Conservation (phyloP, 2,113 vertebrate species). For the Pomatorhinus ruficollis region DNA sequence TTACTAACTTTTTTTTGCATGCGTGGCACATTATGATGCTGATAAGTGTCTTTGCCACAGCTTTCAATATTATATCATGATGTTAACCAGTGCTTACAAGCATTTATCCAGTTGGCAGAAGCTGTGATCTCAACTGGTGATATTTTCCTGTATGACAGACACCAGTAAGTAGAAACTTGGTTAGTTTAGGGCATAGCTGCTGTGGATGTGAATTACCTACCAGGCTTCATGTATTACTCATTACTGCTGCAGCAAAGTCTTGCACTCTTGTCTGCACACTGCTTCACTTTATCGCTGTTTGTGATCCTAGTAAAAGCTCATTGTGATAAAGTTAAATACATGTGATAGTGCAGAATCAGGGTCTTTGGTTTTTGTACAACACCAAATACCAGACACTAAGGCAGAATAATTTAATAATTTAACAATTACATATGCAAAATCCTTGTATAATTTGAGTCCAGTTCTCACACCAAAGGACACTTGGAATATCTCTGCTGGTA, state of each 20-base stretch:
- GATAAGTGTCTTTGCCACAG: background rate
- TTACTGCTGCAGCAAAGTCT: background rate
- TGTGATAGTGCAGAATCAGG: background rate
- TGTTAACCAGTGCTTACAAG: background rate
- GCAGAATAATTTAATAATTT: background rate
- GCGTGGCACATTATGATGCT: background rate
- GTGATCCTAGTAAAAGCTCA: background rate
- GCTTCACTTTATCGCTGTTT: background rate
- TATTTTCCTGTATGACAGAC: background rate
- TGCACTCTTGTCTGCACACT: background rate
- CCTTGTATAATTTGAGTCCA: background rate
- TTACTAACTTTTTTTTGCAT: background rate
- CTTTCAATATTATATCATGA: background rate
- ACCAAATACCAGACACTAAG: background rate
- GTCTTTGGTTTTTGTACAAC: background rate
- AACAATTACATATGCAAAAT: background rate
- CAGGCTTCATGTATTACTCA: background rate
- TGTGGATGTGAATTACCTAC: background rate
- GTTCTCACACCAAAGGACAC: background rate
- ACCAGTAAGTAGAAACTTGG: background rate
- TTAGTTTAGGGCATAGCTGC: background rate
- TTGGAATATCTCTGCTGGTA: background rate
- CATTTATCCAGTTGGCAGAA: background rate
- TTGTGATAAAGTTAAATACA: background rate
- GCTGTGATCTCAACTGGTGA: background rate